These are phyloP conservation scores for Dicaeum eximium DNA, from an alignment of 2,113 vertebrate species.

Conservation along the genomic window DNA sequence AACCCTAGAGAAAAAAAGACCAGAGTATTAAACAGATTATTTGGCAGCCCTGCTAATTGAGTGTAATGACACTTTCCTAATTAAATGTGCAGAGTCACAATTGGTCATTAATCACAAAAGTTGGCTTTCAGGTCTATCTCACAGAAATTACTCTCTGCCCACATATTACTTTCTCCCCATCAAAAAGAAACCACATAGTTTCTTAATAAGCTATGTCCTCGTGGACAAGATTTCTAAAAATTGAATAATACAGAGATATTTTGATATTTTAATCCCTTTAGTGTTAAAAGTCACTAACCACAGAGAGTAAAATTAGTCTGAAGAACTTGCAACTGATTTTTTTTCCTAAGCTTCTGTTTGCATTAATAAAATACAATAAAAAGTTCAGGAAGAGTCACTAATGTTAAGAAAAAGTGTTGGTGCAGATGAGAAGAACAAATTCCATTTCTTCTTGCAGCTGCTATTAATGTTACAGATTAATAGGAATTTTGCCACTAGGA, in stretches of 20 bases:
- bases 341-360: neutral
- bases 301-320: neutral
- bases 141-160: neutral
- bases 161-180: neutral
- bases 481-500: neutral
- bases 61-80: conserved; percentile 80
- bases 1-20: conserved; percentile 88
- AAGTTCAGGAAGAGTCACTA: neutral
- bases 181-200: neutral
- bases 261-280: neutral
- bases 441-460: neutral
- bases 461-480: neutral
- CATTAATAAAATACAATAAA: neutral
- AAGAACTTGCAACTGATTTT: neutral
- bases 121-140: conserved; percentile 54
- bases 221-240: neutral
- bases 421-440: neutral
- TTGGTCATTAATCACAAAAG: conserved; percentile 70
- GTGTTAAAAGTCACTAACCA: neutral
- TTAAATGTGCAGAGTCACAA: conserved; percentile 75
- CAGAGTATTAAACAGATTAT: conserved; percentile 89
- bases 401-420: neutral
- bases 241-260: neutral
- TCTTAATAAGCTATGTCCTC: neutral
- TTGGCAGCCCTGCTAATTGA: conserved; percentile 81